These are phyloP conservation scores for Neotoma lepida DNA, from an alignment of 2,113 vertebrate genomes.

Conservation along the genomic window DNA sequence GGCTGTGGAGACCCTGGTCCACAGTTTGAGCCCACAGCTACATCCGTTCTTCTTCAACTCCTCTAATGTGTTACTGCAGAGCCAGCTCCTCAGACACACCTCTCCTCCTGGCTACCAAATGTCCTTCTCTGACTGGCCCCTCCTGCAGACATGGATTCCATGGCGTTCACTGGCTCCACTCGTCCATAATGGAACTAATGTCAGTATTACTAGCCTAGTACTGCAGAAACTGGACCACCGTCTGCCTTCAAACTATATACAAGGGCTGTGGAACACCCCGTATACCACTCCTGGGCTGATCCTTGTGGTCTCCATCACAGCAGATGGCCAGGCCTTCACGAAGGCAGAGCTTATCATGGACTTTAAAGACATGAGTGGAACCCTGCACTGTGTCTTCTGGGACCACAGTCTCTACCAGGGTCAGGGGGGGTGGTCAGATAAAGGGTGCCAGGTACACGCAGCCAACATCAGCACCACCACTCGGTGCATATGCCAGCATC, in stretches of 20 bases:
- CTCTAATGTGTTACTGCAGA: conserved; percentile 64
- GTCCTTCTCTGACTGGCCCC: conserved; percentile 63
- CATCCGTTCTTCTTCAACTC: conserved; percentile 57
- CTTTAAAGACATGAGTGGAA: conserved; percentile 74
- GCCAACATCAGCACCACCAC: not conserved
- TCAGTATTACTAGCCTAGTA: conserved; percentile 72
- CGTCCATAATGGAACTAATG: not conserved
- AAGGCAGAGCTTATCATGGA: conserved; percentile 76
- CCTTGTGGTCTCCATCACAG: conserved; percentile 65
- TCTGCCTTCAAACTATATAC: conserved; percentile 64
- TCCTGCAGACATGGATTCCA: conserved; percentile 2
- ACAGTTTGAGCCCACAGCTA: not conserved
- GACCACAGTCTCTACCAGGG: conserved; percentile 82
- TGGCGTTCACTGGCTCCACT: not conserved
- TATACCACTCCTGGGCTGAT: conserved; percentile 69
- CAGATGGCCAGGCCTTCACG: conserved; percentile 40
- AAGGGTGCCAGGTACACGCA: conserved; percentile 82
- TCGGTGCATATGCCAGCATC: conserved; percentile 85
- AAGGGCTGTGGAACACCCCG: not conserved
- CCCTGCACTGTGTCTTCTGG: conserved; percentile 90
- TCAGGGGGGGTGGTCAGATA: conserved; percentile 84
- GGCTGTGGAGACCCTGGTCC: conserved; percentile 73
- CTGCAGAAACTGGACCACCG: conserved; percentile 64
- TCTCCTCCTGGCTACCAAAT: conserved; percentile 35
- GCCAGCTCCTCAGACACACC: not conserved